Evolutionary conservation across 2,797 vertebrate species (phyloP).

Genomic region (Austrolebias charrua): DNA sequence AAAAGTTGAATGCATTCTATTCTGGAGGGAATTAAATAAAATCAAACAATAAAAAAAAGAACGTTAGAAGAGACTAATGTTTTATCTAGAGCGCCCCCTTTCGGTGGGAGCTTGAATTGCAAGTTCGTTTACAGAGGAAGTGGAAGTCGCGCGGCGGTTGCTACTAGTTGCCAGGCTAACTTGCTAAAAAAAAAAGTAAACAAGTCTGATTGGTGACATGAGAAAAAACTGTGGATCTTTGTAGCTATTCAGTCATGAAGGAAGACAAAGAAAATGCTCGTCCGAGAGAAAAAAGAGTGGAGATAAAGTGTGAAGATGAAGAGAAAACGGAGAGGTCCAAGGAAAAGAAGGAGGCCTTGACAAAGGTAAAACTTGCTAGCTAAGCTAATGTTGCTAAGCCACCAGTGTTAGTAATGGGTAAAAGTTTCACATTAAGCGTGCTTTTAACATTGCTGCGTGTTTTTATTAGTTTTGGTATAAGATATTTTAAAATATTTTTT

Average conservation of each 20-base stretch:
- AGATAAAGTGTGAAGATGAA: conserved; percentile 80
- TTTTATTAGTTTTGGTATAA: not conserved
- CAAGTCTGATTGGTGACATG: conserved; percentile 57
- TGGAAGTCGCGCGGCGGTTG: conserved; percentile 46
- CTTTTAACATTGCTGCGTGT: not conserved
- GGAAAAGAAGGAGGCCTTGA: conserved; percentile 95
- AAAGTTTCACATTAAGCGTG: not conserved
- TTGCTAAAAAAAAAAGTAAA: conserved; percentile 73
- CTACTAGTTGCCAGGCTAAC: conserved; percentile 51
- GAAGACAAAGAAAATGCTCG: conserved; percentile 94
- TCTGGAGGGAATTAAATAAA: too few relatives aligned
- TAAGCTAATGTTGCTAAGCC: conserved; percentile 18
- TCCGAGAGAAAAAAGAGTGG: conserved; percentile 85
- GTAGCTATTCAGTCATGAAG: conserved; percentile 80
- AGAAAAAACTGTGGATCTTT: conserved; percentile 4
- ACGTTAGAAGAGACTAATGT: too few relatives aligned
- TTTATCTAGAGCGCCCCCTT: conserved; percentile 36
- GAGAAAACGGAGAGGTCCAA: conserved; percentile 85
- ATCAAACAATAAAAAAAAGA: too few relatives aligned
- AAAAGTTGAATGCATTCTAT: too few relatives aligned
- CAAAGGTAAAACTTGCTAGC: conserved; percentile 86
- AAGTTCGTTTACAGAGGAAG: conserved; percentile 34
- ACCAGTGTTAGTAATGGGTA: not conserved
- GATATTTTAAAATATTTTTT: fast-evolving
- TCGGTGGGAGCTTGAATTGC: not conserved